Evolutionary conservation across 1,140 invertebrate species (phyloP).

Genomic region (Hyposmocoma kahamanoa): DNA sequence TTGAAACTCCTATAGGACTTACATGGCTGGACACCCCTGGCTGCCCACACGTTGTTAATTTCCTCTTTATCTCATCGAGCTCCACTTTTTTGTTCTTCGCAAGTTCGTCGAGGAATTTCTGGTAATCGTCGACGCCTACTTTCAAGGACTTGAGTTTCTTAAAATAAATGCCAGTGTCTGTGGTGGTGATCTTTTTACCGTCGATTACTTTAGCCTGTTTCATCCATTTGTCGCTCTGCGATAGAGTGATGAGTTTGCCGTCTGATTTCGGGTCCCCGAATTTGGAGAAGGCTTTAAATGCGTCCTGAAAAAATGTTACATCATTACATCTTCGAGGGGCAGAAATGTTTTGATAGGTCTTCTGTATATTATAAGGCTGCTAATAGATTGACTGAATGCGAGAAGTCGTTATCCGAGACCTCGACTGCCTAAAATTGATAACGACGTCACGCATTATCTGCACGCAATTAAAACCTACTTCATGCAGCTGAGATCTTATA

Average conservation of each 20-base stretch:
- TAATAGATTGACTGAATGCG: no score
- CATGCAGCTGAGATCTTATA: no score
- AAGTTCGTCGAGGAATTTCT: constrained; percentile 87
- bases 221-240: constrained; percentile 96
- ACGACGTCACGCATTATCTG: no score
- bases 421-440: no score
- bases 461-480: no score
- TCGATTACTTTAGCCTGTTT: constrained; percentile 94
- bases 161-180: constrained; percentile 91
- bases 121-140: constrained; percentile 83
- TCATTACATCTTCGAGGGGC: no score
- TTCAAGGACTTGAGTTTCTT: constrained; percentile 90
- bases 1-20: no score
- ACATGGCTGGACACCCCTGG: constrained; percentile 76
- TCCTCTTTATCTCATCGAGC: constrained; percentile 82
- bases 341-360: no score
- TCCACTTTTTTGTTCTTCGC: constrained; percentile 87
- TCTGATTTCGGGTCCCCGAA: constrained; percentile 92
- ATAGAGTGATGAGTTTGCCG: constrained; percentile 89
- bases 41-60: constrained; percentile 84
- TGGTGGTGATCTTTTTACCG: constrained; percentile 90
- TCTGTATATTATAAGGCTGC: no score
- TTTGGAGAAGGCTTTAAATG: constrained; percentile 84
- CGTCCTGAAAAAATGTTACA: constrained; percentile 72
- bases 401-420: no score